phyloP scores from a whole-genome alignment of 2,113 vertebrate genomes.

The Xenopus tropicalis region UCB_Xtro_10.0 CM004445.2:58630501-58631000 shows the following conservation, averaged over 20 bases:
- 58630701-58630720: constrained; percentile 1
- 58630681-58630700: too few species aligned
- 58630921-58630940: constrained; percentile 67
- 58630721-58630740: neutral
- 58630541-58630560: too few species aligned
- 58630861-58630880: too few species aligned
- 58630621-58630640: too few species aligned
- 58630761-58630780: neutral
- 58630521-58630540: too few species aligned
- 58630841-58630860: neutral
- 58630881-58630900: constrained; percentile 11
- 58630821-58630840: constrained; percentile 1
- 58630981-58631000: constrained; percentile 51
- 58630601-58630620: too few species aligned
- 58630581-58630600: too few species aligned
- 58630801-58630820: neutral
- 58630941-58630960: constrained; percentile 64
- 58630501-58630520: too few species aligned
- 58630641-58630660: too few species aligned
- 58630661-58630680: too few species aligned
- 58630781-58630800: neutral
- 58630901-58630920: constrained; percentile 54
- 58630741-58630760: neutral
- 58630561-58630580: too few species aligned
- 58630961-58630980: constrained; percentile 53